A percentile compares a stretch with the other conserved stretches of the same genome.
Evolutionary conservation across 2,888 invertebrate species (phyloP).

Genomic region (Caenorhabditis zanzibari): DNA sequence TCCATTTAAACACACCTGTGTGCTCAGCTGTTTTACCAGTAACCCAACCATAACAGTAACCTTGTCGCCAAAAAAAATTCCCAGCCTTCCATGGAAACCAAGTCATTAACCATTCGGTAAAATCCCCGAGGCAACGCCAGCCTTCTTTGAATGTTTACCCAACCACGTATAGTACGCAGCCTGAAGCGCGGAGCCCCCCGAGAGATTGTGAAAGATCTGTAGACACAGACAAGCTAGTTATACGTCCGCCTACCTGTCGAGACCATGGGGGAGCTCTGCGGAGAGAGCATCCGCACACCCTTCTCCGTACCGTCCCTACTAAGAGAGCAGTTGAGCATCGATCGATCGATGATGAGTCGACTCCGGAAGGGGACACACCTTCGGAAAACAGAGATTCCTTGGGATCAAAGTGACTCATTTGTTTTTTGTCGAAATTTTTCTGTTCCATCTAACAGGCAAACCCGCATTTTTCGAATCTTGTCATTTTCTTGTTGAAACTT

Average conservation of each 20-base stretch:
- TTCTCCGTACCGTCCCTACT: conserved; percentile 20
- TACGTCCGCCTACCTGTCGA: conserved; percentile 62
- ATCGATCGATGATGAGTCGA: conserved; percentile 51
- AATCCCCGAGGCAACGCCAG: conserved; percentile 37
- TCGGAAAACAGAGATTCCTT: conserved; percentile 24
- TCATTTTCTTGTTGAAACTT: not conserved
- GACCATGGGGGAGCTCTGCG: conserved; percentile 24
- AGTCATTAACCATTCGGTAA: conserved; percentile 51
- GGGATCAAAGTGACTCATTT: conserved; percentile 30
- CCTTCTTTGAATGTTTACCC: conserved; percentile 49
- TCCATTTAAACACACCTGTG: not conserved
- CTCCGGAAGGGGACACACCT: conserved; percentile 57
- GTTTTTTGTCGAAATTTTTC: conserved; percentile 7
- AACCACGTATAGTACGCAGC: conserved; percentile 60
- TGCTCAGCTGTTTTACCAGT: not conserved
- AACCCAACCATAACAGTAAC: not conserved
- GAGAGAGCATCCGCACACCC: conserved; percentile 61
- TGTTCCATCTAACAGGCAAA: not conserved
- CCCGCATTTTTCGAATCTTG: conserved; percentile 7
- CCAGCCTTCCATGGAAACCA: conserved; percentile 2
- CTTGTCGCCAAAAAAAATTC: conserved; percentile 6
- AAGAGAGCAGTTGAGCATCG: conserved; percentile 51
- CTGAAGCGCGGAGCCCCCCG: conserved; percentile 35
- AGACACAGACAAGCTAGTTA: conserved; percentile 59
- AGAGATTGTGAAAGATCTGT: conserved; percentile 16